Base-by-base conservation (phyloP, 2,797 vertebrate species). In the Myotis vivesi region DNA sequence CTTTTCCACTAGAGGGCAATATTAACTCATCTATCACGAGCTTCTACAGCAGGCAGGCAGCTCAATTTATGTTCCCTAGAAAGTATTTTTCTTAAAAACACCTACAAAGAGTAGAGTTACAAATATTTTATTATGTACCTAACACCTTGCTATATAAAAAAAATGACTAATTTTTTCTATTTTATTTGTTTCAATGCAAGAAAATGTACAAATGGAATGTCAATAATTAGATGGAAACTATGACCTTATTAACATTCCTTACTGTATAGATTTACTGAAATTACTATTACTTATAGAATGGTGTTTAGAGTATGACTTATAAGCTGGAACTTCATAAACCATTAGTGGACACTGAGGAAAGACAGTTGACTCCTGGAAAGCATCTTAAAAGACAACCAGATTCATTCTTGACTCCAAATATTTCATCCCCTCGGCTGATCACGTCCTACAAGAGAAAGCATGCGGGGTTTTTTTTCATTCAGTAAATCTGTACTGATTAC, bases 1-100 rank as follows among this genome's bases (percentile, higher is more conserved):
- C 3, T 36, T 13, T 15, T 38, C 96, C 98, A 97, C 97, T 94
- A 98, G 98, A 97, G 97, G 66, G 76, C 75, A 97, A 57, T 59
- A 95, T 72, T 77, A 69, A 62, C 59, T 92, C 92, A 94, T 17
- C 73, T 87, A 91, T 94, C 76, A 69, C 71, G n/a, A n/a, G 28
- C 51, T 55, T n/a, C 22, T 5, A 7, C 1, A 0, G 15, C 22
- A 2, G 1, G 7, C 8, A 22, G 4, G 22, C 11, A 3, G 16
- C 5, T 44, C 25, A 77, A 62, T 72, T 51, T 59, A 33, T 1
- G 36, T 69, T 85, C 69, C 51, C 51, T 25, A 46, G 19, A 41
- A 83, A 75, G n/a, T n/a, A 30, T 68, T 13, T 76, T 75, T 79
- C 41, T 91, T 38, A 84, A 94, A 86, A 62, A 75, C 11, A 46